Evolutionary conservation across 2,888 invertebrate genomes (phyloP).

Genomic region (Atethmia centrago): DNA sequence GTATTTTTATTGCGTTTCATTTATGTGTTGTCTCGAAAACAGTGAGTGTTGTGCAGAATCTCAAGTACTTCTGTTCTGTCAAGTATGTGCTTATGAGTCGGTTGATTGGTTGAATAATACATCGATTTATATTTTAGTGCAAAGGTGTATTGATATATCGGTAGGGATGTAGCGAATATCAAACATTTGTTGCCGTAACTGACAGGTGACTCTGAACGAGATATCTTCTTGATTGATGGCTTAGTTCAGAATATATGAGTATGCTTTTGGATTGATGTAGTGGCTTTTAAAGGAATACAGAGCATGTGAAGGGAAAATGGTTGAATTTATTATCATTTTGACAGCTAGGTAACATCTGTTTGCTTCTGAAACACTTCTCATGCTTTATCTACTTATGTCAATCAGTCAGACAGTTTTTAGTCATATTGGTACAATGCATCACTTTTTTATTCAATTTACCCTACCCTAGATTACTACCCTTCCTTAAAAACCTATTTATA

Average conservation of each 20-base stretch:
- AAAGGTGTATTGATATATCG: conserved; percentile 12
- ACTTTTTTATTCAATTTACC: not conserved
- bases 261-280: conserved; percentile 36
- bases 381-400: not conserved
- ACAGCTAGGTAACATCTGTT: conserved; percentile 15
- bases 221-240: conserved; percentile 55
- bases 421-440: accelerated
- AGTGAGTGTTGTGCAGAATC: conserved; percentile 56
- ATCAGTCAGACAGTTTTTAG: not conserved
- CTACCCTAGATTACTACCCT: not conserved
- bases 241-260: conserved; percentile 38
- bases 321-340: conserved; percentile 45
- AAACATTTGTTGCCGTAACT: conserved; percentile 47
- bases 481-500: not conserved
- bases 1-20: conserved; percentile 70
- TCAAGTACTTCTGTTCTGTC: conserved; percentile 46
- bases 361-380: not conserved
- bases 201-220: conserved; percentile 45
- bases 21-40: conserved; percentile 67
- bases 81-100: conserved; percentile 61
- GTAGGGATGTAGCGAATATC: conserved; percentile 51
- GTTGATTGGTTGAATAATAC: conserved; percentile 64
- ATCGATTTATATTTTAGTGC: conserved; percentile 63
- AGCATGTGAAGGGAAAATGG: conserved; percentile 12
- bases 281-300: conserved; percentile 41